Percentiles rank a stretch among this genome's conserved stretches.
phyloP scores from a whole-genome alignment of 2,113 vertebrate species.

The Pangasianodon hypophthalmus region DNA sequence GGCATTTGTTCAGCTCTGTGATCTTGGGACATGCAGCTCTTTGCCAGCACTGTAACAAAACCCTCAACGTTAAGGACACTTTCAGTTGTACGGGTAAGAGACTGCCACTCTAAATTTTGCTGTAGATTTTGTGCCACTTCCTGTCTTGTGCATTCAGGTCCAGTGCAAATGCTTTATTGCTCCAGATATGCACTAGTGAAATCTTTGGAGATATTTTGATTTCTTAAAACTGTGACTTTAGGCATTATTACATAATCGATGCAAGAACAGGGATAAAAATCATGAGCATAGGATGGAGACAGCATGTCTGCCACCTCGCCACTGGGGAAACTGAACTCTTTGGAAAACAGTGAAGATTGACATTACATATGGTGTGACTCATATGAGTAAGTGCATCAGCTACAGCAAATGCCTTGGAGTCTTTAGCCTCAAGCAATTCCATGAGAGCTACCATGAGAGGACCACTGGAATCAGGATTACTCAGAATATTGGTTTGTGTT shows the following conservation, averaged over 20 bases:
- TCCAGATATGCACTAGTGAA: neutral
- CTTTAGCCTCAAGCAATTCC: neutral
- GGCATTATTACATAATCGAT: neutral
- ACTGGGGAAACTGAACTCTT: neutral
- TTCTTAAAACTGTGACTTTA: neutral
- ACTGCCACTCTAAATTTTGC: neutral
- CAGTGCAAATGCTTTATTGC: neutral
- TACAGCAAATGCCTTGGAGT: neutral
- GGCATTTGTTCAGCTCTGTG: slow-evolving; percentile 82
- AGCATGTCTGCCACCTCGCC: slow-evolving; percentile 9
- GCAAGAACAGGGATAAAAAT: neutral
- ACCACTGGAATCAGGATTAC: neutral
- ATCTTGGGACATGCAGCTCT: slow-evolving; percentile 68
- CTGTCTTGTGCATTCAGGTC: neutral
- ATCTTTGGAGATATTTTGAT: neutral
- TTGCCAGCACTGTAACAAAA: slow-evolving; percentile 85
- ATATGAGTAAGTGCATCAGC: neutral
- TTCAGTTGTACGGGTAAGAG: slow-evolving; percentile 84
- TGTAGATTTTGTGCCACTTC: neutral
- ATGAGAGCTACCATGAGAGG: neutral
- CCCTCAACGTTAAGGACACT: slow-evolving; percentile 82
- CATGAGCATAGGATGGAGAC: neutral
- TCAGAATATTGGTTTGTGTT: neutral
- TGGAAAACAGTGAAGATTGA: slow-evolving; percentile 1
- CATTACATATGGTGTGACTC: slow-evolving; percentile 25